Conservation (phyloP, 2,113 vertebrate genomes). For the Cnemophilus loriae region DNA sequence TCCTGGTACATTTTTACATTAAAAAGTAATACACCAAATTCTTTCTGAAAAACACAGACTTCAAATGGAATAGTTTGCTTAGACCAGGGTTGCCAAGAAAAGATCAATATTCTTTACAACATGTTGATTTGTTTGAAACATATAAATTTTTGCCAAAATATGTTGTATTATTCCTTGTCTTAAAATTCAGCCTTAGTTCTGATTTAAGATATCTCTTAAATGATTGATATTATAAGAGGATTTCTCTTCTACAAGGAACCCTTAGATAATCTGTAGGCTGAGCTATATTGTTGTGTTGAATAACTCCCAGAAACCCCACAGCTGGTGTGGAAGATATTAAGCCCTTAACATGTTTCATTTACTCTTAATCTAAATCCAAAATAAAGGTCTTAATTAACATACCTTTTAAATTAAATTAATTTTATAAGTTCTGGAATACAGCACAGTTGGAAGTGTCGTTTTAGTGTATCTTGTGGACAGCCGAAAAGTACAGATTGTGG, state of each 20-base stretch:
- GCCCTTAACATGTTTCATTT: not conserved
- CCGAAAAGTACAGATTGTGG: not conserved
- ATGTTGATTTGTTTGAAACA: not conserved
- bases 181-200: not conserved
- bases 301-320: not conserved
- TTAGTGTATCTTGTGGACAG: not conserved
- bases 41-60: not conserved
- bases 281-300: not conserved
- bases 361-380: not conserved
- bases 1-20: not conserved
- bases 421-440: not conserved
- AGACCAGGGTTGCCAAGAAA: not conserved
- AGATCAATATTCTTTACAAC: not conserved
- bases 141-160: not conserved
- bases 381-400: not conserved
- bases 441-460: not conserved
- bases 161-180: not conserved
- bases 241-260: not conserved
- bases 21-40: not conserved
- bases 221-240: not conserved
- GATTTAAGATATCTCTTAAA: not conserved
- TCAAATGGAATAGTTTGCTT: not conserved
- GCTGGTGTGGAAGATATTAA: not conserved
- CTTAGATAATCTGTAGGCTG: not conserved
- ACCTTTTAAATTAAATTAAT: not conserved